These are phyloP conservation scores for Cirrhinus mrigala DNA, from an alignment of 2,797 vertebrate species.

Conservation along the genomic window DNA sequence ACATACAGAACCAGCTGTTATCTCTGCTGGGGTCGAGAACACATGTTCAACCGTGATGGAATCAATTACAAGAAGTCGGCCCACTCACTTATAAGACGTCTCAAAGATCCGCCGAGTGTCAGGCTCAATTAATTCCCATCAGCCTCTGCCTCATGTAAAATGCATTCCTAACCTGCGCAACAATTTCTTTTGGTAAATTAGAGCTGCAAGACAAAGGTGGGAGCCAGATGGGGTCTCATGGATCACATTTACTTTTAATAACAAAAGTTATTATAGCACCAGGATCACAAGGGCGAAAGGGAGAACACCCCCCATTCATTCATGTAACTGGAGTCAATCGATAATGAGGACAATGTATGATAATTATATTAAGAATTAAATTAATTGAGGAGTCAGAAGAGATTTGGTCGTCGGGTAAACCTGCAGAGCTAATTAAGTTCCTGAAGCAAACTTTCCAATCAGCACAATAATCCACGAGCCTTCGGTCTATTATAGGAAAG, in stretches of 20 bases:
- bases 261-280: constrained; percentile 26
- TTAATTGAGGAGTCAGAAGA: constrained; percentile 59
- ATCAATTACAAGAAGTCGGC: constrained; percentile 53
- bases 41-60: constrained; percentile 40
- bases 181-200: constrained; percentile 51
- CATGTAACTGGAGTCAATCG: constrained; percentile 34
- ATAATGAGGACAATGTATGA: constrained; percentile 54
- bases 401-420: constrained; percentile 53
- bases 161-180: constrained; percentile 42
- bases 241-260: constrained; percentile 28
- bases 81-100: constrained; percentile 31
- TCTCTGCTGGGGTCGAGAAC: constrained; percentile 27
- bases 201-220: constrained; percentile 16
- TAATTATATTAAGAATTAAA: constrained; percentile 60
- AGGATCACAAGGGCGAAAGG: background rate
- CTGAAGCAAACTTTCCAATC: constrained; percentile 60
- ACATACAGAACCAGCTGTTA: background rate
- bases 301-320: constrained; percentile 1
- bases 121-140: constrained; percentile 53
- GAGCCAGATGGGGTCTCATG: constrained; percentile 28
- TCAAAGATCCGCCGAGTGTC: constrained; percentile 45
- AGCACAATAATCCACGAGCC: constrained; percentile 57
- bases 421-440: constrained; percentile 63
- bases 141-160: constrained; percentile 46
- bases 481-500: constrained; percentile 57